Percentiles rank a stretch among this genome's conserved stretches.
Evolutionary conservation across 2,888 invertebrate species (phyloP).

Genomic region (Zhuqinia jingwanae): DNA sequence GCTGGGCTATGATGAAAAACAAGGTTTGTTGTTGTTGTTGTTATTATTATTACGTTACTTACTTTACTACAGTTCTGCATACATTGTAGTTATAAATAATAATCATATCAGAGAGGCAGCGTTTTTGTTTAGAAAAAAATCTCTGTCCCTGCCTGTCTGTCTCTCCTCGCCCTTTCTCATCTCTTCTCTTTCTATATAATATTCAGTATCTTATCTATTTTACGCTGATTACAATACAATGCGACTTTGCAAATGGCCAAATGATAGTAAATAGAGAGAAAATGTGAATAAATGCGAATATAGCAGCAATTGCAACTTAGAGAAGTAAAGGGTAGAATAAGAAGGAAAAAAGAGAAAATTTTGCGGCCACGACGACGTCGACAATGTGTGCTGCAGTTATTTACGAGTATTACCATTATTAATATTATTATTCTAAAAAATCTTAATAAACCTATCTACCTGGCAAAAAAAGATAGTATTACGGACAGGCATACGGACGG

Average conservation of each 20-base stretch:
- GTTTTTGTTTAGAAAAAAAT: background rate
- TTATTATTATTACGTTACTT: background rate
- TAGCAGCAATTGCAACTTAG: no score
- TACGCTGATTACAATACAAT: no score
- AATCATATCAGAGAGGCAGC: background rate
- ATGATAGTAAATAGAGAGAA: slow-evolving; percentile 3
- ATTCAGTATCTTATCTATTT: no score
- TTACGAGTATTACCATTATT: no score
- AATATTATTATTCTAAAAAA: no score
- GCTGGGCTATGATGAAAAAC: slow-evolving; percentile 44
- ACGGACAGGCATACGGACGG: background rate
- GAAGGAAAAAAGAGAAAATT: no score
- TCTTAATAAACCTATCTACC: no score
- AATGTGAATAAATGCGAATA: slow-evolving; percentile 36
- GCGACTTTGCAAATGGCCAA: no score
- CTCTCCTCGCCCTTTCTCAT: background rate
- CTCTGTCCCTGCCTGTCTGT: background rate
- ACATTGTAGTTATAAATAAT: background rate
- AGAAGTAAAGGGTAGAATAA: no score
- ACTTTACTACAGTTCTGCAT: background rate
- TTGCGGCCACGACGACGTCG: no score
- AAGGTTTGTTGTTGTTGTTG: slow-evolving; percentile 38
- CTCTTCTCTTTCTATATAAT: background rate
- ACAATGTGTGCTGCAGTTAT: no score
- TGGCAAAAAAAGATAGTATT: no score